phyloP scores from a whole-genome alignment of 2,888 invertebrate species.

The Andrena flavipes region DNA sequence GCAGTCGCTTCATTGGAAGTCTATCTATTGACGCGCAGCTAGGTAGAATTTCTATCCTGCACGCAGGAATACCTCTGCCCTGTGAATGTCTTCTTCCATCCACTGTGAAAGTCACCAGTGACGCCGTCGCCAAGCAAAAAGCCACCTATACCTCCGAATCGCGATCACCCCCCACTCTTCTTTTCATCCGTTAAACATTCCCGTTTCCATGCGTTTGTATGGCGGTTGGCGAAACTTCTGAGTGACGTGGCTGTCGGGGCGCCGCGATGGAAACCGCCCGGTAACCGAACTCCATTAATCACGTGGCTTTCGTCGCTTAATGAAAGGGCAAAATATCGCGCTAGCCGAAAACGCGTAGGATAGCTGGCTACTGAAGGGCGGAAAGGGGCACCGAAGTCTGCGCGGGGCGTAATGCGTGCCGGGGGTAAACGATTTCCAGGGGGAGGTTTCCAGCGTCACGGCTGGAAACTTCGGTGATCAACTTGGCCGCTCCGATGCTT shows the following conservation, averaged over 20 bases:
- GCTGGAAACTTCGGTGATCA: slow-evolving; percentile 18
- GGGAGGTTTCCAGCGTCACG: slow-evolving; percentile 17
- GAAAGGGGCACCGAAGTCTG: slow-evolving; percentile 15
- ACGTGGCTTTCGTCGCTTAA: slow-evolving; percentile 71
- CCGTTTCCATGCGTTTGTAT: slow-evolving; percentile 64
- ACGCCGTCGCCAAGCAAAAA: neutral
- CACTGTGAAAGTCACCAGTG: slow-evolving; percentile 7
- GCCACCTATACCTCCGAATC: slow-evolving; percentile 34
- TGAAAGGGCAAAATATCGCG: slow-evolving; percentile 74
- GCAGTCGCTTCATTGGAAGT: slow-evolving; percentile 39
- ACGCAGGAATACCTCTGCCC: slow-evolving; percentile 6
- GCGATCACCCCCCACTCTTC: slow-evolving; percentile 7
- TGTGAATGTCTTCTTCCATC: neutral
- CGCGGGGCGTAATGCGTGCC: neutral
- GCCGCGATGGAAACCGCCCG: slow-evolving; percentile 67
- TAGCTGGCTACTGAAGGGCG: slow-evolving; percentile 24
- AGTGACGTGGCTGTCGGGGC: slow-evolving; percentile 65
- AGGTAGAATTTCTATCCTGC: neutral
- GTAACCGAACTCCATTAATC: slow-evolving; percentile 75
- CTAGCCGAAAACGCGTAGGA: slow-evolving; percentile 57
- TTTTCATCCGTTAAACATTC: slow-evolving; percentile 55
- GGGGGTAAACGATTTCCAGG: slow-evolving; percentile 17
- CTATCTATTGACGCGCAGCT: slow-evolving; percentile 32
- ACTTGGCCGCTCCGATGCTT: slow-evolving; percentile 21
- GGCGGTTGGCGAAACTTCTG: slow-evolving; percentile 60